phyloP scores from a whole-genome alignment of 2,113 vertebrate genomes.

The Cololabis saira region DNA sequence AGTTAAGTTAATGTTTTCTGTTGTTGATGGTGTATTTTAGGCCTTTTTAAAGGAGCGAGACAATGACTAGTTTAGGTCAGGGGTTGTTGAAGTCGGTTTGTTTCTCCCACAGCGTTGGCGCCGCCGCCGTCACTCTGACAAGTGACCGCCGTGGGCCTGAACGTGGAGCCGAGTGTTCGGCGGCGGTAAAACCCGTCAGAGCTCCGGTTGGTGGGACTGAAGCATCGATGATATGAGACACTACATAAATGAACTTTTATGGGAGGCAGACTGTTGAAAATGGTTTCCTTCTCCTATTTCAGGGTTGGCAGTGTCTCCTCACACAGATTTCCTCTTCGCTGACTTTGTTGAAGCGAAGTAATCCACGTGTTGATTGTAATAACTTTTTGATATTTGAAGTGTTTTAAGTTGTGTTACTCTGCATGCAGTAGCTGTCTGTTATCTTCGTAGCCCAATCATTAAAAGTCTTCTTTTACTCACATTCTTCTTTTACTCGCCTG shows the following conservation, averaged over 20 bases:
- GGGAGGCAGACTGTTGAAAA: not conserved
- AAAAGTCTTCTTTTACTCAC: constrained; percentile 33
- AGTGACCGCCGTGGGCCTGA: not conserved
- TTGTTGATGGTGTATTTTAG: constrained; percentile 5
- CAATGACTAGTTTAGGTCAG: not conserved
- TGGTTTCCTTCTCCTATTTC: not conserved
- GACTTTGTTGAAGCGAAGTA: constrained; percentile 4
- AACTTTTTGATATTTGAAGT: constrained; percentile 49
- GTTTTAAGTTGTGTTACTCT: constrained; percentile 44
- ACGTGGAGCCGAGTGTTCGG: not conserved
- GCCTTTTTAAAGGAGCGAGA: constrained; percentile 17
- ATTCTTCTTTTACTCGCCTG: constrained; percentile 14
- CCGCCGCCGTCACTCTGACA: not conserved
- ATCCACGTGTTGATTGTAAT: constrained; percentile 44
- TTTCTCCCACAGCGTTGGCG: too few relatives aligned
- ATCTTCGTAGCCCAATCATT: constrained; percentile 29
- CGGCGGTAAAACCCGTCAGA: too few relatives aligned
- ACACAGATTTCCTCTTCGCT: not conserved
- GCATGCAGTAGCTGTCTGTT: constrained; percentile 54
- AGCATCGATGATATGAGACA: not conserved
- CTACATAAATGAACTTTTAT: not conserved
- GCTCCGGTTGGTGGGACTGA: not conserved
- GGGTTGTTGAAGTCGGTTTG: not conserved
- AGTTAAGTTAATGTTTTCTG: constrained; percentile 8
- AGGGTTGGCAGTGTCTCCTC: not conserved